Evolutionary conservation across 2,113 vertebrate species (phyloP).

Genomic region (Anoplopoma fimbria): DNA sequence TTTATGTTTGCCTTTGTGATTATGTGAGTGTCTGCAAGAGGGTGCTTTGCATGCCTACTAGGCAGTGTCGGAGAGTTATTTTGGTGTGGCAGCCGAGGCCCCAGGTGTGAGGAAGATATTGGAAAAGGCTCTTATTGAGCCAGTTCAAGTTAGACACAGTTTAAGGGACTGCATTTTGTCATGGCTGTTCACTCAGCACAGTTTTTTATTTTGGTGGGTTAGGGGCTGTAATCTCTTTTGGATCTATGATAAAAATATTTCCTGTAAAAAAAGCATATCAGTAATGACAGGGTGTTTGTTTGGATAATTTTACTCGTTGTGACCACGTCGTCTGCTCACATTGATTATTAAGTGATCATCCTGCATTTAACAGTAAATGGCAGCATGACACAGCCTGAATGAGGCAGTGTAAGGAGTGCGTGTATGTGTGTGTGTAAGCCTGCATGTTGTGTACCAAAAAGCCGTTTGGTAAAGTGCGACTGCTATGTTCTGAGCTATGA

Average conservation of each 20-base stretch:
- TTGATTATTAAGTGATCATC: not conserved
- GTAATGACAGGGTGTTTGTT: conserved; percentile 13
- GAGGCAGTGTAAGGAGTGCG: not conserved
- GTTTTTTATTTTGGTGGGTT: not conserved
- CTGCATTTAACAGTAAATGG: not conserved
- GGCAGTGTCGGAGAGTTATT: conserved; percentile 41
- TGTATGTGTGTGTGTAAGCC: not conserved
- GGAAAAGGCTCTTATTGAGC: conserved; percentile 64
- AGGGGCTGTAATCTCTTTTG: not conserved
- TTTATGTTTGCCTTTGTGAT: conserved; percentile 60
- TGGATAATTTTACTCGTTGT: not conserved
- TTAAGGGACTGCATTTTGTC: conserved; percentile 58
- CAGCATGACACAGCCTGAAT: conserved; percentile 13
- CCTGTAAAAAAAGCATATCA: conserved; percentile 9
- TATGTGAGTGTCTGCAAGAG: conserved; percentile 40
- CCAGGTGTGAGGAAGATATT: conserved; percentile 76
- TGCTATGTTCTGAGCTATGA: conserved; percentile 38
- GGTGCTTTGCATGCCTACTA: conserved; percentile 41
- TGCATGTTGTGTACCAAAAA: conserved; percentile 31
- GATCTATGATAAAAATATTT: conserved; percentile 13
- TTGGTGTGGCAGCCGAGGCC: conserved; percentile 47
- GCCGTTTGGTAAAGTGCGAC: conserved; percentile 43
- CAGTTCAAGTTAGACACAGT: conserved; percentile 64
- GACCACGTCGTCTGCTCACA: not conserved
- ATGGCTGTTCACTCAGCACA: conserved; percentile 17